These are phyloP conservation scores for Rhegmatorhina hoffmannsi DNA, from an alignment of 2,113 vertebrate genomes.

Conservation along the genomic window DNA sequence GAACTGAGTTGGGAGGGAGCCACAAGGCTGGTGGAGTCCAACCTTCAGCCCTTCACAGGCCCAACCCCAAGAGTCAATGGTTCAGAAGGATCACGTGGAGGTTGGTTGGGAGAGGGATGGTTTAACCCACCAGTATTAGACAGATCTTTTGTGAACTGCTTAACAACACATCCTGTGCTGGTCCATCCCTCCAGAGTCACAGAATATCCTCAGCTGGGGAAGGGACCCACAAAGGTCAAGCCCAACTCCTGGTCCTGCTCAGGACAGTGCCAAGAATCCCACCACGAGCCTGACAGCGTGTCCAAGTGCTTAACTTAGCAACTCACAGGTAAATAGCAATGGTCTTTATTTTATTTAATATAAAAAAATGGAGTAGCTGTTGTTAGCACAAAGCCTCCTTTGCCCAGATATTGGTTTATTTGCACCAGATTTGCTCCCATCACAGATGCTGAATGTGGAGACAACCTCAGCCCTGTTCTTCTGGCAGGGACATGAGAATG, in stretches of 20 bases:
- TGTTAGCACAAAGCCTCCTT: background rate
- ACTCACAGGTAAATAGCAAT: background rate
- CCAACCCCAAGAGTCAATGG: background rate
- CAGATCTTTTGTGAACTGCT: background rate
- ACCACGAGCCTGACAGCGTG: background rate
- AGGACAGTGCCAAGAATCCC: background rate
- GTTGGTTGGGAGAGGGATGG: background rate
- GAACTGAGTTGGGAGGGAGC: background rate
- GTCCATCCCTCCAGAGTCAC: background rate
- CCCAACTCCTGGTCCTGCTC: background rate
- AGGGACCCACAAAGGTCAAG: background rate
- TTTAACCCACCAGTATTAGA: background rate
- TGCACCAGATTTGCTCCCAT: background rate
- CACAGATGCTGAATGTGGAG: background rate
- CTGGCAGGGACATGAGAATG: background rate
- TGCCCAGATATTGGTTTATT: background rate
- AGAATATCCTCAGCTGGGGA: background rate
- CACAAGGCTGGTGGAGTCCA: background rate
- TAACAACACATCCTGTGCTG: background rate
- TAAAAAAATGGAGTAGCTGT: background rate
- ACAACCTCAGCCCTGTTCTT: background rate
- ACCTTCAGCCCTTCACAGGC: background rate
- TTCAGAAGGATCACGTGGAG: background rate
- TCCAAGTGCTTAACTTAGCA: background rate
- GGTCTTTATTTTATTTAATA: background rate